Conservation (phyloP, 2,113 vertebrate genomes). For the Galbula dea region DNA sequence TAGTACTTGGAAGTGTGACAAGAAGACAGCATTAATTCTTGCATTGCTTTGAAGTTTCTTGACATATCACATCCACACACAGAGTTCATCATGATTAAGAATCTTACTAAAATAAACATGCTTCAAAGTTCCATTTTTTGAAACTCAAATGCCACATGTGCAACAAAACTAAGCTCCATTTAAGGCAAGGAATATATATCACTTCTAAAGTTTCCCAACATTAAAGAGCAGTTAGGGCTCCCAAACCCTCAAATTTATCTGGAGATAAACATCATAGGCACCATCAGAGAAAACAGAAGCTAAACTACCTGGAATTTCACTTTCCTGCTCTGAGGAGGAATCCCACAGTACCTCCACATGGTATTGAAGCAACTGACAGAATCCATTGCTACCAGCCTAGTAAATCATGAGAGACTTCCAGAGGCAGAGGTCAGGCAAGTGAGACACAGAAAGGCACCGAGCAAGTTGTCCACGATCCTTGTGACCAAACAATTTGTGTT, state of each 20-base stretch:
- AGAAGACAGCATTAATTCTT: conserved; percentile 10
- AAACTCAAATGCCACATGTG: conserved; percentile 35
- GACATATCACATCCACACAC: conserved; percentile 27
- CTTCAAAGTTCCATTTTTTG: conserved; percentile 34
- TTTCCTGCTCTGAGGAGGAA: conserved; percentile 33
- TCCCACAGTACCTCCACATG: not conserved
- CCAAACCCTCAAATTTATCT: conserved; percentile 3
- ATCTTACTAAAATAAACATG: conserved; percentile 52
- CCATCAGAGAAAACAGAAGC: conserved; percentile 45
- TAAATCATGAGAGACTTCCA: not conserved
- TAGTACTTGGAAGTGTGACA: conserved; percentile 39
- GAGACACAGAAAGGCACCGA: conserved; percentile 35
- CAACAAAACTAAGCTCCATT: conserved; percentile 44
- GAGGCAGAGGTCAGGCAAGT: not conserved
- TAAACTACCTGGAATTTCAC: conserved; percentile 28
- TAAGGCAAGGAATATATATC: conserved; percentile 46
- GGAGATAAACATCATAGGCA: conserved; percentile 54
- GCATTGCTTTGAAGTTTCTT: conserved; percentile 8
- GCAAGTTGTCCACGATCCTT: not conserved
- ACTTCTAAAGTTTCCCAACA: conserved; percentile 9
- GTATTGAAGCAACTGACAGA: conserved; percentile 4
- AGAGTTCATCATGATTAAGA: conserved; percentile 33
- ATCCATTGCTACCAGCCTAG: not conserved
- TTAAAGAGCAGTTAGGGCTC: conserved; percentile 29
- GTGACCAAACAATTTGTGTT: not conserved